Conservation (phyloP, 2,888 invertebrate species). For the Cephus sareptanus region DNA sequence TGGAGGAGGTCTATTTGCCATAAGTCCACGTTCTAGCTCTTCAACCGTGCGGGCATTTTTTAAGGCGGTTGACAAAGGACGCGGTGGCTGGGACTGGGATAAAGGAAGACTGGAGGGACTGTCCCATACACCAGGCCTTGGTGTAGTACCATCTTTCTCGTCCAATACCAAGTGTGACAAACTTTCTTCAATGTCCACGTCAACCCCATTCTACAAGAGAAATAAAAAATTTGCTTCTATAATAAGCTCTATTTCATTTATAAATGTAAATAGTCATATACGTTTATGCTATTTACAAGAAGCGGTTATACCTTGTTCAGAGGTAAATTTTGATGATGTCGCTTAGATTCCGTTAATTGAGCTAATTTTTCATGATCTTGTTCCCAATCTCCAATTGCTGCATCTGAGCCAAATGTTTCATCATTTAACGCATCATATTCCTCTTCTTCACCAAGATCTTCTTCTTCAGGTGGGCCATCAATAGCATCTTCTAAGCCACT, state of each 20-base stretch:
- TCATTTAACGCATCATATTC: slow-evolving; percentile 93
- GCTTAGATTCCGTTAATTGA: slow-evolving; percentile 69
- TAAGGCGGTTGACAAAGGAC: slow-evolving; percentile 48
- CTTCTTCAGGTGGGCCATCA: slow-evolving; percentile 68
- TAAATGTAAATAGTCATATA: not conserved
- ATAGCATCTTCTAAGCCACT: slow-evolving; percentile 56
- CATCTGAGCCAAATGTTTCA: slow-evolving; percentile 89
- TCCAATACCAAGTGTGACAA: slow-evolving; percentile 72
- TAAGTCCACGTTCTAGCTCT: slow-evolving; percentile 77
- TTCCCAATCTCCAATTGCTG: slow-evolving; percentile 79
- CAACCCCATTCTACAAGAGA: slow-evolving; percentile 47
- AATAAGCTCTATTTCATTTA: not conserved
- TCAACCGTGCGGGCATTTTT: slow-evolving; percentile 80
- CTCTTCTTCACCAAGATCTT: slow-evolving; percentile 78
- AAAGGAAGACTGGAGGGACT: slow-evolving; percentile 56
- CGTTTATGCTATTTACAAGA: not conserved
- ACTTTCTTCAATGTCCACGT: slow-evolving; percentile 67
- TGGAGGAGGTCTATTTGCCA: slow-evolving; percentile 67
- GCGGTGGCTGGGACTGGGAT: slow-evolving; percentile 39
- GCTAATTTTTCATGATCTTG: slow-evolving; percentile 78
- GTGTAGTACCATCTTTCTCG: slow-evolving; percentile 68
- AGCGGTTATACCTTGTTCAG: not conserved
- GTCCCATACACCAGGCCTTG: slow-evolving; percentile 68
- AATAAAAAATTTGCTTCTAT: not conserved
- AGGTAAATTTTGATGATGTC: slow-evolving; percentile 42